Conservation (phyloP, 2,113 vertebrate genomes). For the Calonectris borealis region DNA sequence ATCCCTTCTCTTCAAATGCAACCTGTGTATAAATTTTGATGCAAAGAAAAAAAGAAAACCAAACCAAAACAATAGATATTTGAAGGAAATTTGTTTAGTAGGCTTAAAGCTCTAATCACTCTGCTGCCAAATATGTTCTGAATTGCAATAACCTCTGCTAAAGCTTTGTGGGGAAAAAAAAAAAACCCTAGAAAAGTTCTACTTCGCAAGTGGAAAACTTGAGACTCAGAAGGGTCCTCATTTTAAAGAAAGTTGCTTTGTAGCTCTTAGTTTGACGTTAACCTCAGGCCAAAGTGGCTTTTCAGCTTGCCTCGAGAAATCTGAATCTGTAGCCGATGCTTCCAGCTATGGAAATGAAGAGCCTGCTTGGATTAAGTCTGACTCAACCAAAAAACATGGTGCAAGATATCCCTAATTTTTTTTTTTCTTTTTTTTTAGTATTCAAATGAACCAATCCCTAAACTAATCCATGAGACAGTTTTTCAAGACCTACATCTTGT, state of each 20-base stretch:
- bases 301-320: conserved; percentile 5
- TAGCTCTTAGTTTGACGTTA: neutral
- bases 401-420: neutral
- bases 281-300: neutral
- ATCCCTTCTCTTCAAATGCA: neutral
- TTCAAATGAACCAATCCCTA: neutral
- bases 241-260: conserved; percentile 4
- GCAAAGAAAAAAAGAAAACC: neutral
- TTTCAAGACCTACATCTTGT: neutral
- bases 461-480: neutral
- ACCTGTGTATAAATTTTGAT: neutral
- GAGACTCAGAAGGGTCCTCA: neutral
- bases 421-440: neutral
- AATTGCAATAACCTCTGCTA: neutral
- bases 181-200: neutral
- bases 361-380: neutral
- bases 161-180: neutral
- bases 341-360: neutral
- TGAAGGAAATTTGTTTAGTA: neutral
- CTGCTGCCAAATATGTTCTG: neutral
- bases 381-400: neutral
- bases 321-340: neutral
- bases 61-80: neutral
- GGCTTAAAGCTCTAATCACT: neutral
- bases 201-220: neutral